These are phyloP conservation scores for Labeo catla DNA, from an alignment of 2,113 vertebrate genomes.

Conservation along the genomic window DNA sequence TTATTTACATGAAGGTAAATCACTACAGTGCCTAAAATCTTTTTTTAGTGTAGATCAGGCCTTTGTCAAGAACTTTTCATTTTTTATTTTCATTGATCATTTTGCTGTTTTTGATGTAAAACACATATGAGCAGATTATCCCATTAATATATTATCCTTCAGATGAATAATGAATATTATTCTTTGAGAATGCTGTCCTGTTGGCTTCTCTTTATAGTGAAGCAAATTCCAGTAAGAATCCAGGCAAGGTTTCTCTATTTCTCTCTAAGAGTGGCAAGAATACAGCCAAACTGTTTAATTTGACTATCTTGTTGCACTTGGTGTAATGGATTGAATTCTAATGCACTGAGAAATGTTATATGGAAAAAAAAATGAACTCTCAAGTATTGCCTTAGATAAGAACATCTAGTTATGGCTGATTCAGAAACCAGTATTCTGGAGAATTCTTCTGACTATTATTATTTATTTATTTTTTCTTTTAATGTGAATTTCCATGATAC, in stretches of 20 bases:
- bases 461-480: too few relatives aligned
- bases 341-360: not conserved
- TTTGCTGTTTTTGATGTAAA: slow-evolving; percentile 68
- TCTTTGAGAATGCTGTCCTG: slow-evolving; percentile 71
- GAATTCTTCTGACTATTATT: not conserved
- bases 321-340: not conserved
- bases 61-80: not conserved
- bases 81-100: not conserved
- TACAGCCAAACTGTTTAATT: not conserved
- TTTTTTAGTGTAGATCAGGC: not conserved
- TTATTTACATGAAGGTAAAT: not conserved
- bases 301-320: not conserved
- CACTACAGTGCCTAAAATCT: not conserved
- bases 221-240: slow-evolving; percentile 70
- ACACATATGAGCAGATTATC: slow-evolving; percentile 65
- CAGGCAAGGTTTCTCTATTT: slow-evolving; percentile 56
- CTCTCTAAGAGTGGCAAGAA: not conserved
- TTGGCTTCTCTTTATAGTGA: slow-evolving; percentile 60
- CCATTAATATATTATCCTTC: slow-evolving; percentile 69
- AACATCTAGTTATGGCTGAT: slow-evolving; percentile 12
- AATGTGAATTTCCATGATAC: not conserved
- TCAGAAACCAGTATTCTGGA: not conserved
- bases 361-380: not conserved
- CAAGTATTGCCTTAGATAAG: not conserved
- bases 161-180: slow-evolving; percentile 78